Percentiles rank a stretch among this genome's conserved stretches.
Evolutionary conservation across 2,888 invertebrate species (phyloP).

Genomic region (Scaptomyza cyrtandrae): DNA sequence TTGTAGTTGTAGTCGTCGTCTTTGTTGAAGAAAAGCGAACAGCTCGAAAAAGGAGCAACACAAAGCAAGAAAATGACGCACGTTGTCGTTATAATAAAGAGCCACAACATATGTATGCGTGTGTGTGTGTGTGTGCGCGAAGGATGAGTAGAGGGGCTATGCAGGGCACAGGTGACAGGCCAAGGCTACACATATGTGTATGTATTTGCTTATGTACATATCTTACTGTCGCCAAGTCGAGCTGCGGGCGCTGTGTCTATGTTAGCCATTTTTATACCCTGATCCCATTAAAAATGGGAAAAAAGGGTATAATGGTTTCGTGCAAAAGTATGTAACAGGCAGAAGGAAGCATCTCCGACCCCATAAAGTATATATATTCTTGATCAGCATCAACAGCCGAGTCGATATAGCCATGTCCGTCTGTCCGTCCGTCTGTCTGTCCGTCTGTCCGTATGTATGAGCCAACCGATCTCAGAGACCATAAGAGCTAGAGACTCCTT

Average conservation of each 20-base stretch:
- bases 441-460: too few species aligned
- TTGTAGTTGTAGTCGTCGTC: too few species aligned
- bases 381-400: too few species aligned
- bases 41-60: constrained; percentile 57
- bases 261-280: constrained; percentile 39
- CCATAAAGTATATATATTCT: too few species aligned
- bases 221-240: constrained; percentile 41
- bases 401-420: too few species aligned
- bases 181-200: constrained; percentile 33
- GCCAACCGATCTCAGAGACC: too few species aligned
- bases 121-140: constrained; percentile 10
- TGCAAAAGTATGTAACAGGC: too few species aligned
- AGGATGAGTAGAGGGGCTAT: not conserved
- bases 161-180: constrained; percentile 20
- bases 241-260: constrained; percentile 39
- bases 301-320: too few species aligned
- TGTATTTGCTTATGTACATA: constrained; percentile 6
- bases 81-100: constrained; percentile 70
- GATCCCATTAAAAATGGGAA: too few species aligned
- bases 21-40: constrained; percentile 40
- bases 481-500: too few species aligned
- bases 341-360: too few species aligned
- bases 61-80: constrained; percentile 72
- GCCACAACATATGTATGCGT: constrained; percentile 25
- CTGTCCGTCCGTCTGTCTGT: too few species aligned